Conservation (phyloP, 2,797 vertebrate species). For the Chelmon rostratus region DNA sequence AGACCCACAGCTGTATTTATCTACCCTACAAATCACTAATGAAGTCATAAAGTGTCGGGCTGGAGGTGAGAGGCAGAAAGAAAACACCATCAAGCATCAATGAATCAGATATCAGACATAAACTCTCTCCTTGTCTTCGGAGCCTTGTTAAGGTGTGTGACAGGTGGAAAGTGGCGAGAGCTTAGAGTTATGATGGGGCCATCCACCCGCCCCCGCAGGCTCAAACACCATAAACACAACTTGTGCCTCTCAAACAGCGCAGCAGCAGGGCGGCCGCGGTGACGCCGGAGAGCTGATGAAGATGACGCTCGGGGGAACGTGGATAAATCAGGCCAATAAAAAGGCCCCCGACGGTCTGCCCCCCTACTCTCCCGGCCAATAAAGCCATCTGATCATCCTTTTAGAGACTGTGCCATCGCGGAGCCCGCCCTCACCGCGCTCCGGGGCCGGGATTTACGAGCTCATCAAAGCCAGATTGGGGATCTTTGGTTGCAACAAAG, state of each 20-base stretch:
- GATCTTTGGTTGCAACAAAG: constrained; percentile 70
- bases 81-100: constrained; percentile 40
- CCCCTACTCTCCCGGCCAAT: constrained; percentile 67
- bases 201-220: constrained; percentile 10
- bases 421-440: constrained; percentile 46
- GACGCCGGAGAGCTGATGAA: constrained; percentile 57
- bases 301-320: constrained; percentile 76
- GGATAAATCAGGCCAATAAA: constrained; percentile 85
- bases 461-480: constrained; percentile 81
- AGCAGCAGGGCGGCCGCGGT: constrained; percentile 37
- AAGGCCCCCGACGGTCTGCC: constrained; percentile 64
- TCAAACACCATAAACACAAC: constrained; percentile 43
- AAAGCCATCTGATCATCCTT: constrained; percentile 82
- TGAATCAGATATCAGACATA: constrained; percentile 46
- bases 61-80: constrained; percentile 27
- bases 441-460: constrained; percentile 76
- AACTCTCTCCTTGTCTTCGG: constrained; percentile 48
- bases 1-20: constrained; percentile 68
- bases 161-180: constrained; percentile 50
- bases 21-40: constrained; percentile 59
- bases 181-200: constrained; percentile 24
- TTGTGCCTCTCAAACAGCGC: constrained; percentile 56
- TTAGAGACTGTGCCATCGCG: constrained; percentile 74
- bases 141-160: constrained; percentile 66
- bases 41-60: constrained; percentile 27